Conservation (phyloP, 2,797 vertebrate species). For the Takifugu ocellatus region DNA sequence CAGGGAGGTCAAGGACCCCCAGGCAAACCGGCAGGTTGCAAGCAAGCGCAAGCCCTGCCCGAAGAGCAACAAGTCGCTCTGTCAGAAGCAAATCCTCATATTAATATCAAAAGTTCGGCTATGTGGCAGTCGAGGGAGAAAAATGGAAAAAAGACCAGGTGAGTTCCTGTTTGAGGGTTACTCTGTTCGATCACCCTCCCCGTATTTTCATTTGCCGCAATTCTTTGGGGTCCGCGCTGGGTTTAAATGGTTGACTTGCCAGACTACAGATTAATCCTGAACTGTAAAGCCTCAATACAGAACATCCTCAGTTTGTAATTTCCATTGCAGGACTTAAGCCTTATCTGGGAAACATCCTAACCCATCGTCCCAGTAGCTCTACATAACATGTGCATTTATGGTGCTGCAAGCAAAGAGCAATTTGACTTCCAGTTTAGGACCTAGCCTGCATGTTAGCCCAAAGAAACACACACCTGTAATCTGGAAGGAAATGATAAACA, state of each 20-base stretch:
- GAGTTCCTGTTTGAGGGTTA: conserved; percentile 49
- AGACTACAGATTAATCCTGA: conserved; percentile 60
- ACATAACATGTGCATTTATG: conserved; percentile 34
- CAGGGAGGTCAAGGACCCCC: conserved; percentile 86
- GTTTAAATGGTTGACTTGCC: conserved; percentile 49
- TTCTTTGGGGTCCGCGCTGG: conserved; percentile 31
- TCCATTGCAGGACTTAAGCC: conserved; percentile 53
- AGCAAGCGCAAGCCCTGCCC: conserved; percentile 87
- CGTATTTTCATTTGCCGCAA: conserved; percentile 4
- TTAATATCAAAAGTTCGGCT: conserved; percentile 89
- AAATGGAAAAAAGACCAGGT: conserved; percentile 84
- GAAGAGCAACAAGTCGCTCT: conserved; percentile 88
- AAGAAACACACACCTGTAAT: conserved; percentile 30
- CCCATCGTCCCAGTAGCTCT: conserved; percentile 31
- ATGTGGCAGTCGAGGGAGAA: conserved; percentile 82
- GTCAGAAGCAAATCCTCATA: conserved; percentile 89
- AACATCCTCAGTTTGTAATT: conserved; percentile 60
- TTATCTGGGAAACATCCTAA: conserved; percentile 58
- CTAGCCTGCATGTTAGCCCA: conserved; percentile 25
- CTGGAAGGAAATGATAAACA: conserved; percentile 35
- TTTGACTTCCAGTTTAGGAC: conserved; percentile 30
- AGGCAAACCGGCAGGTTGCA: conserved; percentile 81
- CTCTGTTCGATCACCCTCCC: not conserved
- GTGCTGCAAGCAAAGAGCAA: conserved; percentile 18
- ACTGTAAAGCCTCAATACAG: conserved; percentile 50